A percentile compares a stretch with the other conserved stretches of the same genome.
Evolutionary conservation across 2,797 vertebrate genomes (phyloP).

Genomic region (Decapterus maruadsi): DNA sequence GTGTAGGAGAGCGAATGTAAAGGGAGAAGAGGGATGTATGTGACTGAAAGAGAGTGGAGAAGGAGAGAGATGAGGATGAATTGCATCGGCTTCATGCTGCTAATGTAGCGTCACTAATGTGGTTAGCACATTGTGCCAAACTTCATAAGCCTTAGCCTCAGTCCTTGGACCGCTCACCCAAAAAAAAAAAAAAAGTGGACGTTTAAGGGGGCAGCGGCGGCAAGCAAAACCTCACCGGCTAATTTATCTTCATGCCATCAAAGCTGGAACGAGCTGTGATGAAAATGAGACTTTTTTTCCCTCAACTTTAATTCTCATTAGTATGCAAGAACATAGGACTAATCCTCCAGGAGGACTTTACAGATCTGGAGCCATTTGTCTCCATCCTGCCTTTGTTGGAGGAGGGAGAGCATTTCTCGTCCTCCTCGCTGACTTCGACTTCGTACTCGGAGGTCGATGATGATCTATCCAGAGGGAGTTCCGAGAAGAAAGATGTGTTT

Average conservation of each 20-base stretch:
- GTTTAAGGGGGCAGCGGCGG: not conserved
- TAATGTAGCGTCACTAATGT: slow-evolving; percentile 71
- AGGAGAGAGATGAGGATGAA: not conserved
- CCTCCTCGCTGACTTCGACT: slow-evolving; percentile 3
- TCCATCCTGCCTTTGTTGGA: slow-evolving; percentile 26
- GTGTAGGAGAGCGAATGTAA: slow-evolving; percentile 22
- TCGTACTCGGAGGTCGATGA: not conserved
- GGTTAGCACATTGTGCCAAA: slow-evolving; percentile 54
- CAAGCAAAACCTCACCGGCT: slow-evolving; percentile 11
- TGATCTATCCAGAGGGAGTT: slow-evolving; percentile 29
- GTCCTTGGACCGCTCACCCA: slow-evolving; percentile 25
- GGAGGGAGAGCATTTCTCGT: not conserved
- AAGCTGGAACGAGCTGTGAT: slow-evolving; percentile 9
- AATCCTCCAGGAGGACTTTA: not conserved
- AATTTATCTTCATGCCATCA: slow-evolving; percentile 5
- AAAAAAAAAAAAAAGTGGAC: slow-evolving; percentile 1
- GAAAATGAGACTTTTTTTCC: slow-evolving; percentile 7
- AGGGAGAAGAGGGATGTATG: slow-evolving; percentile 43
- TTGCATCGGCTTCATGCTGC: slow-evolving; percentile 27
- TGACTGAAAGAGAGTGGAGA: slow-evolving; percentile 24
- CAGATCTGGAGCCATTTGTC: slow-evolving; percentile 13
- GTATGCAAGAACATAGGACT: not conserved
- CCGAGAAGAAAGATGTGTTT: slow-evolving; percentile 46
- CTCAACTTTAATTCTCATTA: not conserved
- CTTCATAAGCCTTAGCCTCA: slow-evolving; percentile 18